phyloP scores from a whole-genome alignment of 2,888 invertebrate genomes.

The Eilema sororculum region DNA sequence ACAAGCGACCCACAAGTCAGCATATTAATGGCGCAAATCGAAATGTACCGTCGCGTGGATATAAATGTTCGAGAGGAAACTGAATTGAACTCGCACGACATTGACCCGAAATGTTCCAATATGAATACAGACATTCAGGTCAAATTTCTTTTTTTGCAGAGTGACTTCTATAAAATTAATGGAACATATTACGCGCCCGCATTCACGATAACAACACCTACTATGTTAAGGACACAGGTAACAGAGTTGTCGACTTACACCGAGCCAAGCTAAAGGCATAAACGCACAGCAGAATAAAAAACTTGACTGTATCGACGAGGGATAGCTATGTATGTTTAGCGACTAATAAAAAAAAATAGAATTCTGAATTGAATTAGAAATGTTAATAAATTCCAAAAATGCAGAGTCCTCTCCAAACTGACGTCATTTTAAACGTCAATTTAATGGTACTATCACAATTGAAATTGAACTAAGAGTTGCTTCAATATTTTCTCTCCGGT shows the following conservation, averaged over 20 bases:
- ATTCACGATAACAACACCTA: constrained; percentile 74
- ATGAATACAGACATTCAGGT: constrained; percentile 54
- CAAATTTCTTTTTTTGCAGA: constrained; percentile 81
- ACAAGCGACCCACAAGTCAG: constrained; percentile 18
- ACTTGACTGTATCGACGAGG: constrained; percentile 8
- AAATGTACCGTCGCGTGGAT: constrained; percentile 11
- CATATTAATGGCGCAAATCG: constrained; percentile 21
- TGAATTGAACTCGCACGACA: constrained; percentile 20
- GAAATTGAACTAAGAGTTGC: not conserved
- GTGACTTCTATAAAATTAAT: constrained; percentile 86
- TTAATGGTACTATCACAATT: not conserved
- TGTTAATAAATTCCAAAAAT: too few relatives aligned
- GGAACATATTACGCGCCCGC: constrained; percentile 80
- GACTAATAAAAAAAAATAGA: not conserved
- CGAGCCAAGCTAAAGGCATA: constrained; percentile 39
- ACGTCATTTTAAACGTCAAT: too few relatives aligned
- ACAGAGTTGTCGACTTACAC: constrained; percentile 61
- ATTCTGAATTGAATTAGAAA: too few relatives aligned
- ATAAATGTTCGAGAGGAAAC: constrained; percentile 22
- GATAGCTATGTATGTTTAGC: constrained; percentile 9
- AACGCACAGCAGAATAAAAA: constrained; percentile 18
- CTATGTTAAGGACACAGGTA: constrained; percentile 78
- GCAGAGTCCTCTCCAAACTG: too few relatives aligned
- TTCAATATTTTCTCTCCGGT: too few relatives aligned
- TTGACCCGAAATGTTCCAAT: constrained; percentile 39